phyloP scores from a whole-genome alignment of 2,797 vertebrate species.

The Tarsius wallacei region DNA sequence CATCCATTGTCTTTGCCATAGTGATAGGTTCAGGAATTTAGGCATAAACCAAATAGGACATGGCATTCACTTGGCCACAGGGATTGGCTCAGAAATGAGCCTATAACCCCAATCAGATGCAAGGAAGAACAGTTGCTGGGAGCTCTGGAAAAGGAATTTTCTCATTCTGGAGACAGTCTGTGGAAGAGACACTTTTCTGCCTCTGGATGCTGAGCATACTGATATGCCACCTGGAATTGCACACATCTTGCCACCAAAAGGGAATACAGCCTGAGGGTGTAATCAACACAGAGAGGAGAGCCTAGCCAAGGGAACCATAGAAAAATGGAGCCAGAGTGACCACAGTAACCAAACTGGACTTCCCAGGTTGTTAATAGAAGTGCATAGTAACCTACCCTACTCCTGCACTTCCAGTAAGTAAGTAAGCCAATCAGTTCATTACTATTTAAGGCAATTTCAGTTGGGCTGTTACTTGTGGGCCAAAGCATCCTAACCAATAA shows the following conservation, averaged over 20 bases:
- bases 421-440: background rate
- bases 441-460: slow-evolving; percentile 9
- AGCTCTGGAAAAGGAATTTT: slow-evolving; percentile 6
- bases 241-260: background rate
- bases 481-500: slow-evolving; percentile 22
- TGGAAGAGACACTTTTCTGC: background rate
- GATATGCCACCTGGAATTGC: background rate
- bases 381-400: background rate
- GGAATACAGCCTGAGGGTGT: background rate
- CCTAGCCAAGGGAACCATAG: background rate
- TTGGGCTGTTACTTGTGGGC: background rate
- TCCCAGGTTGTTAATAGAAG: no score
- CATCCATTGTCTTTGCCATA: background rate
- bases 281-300: background rate
- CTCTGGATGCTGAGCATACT: background rate
- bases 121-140: background rate
- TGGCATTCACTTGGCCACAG: background rate
- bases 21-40: slow-evolving; percentile 39
- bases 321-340: slow-evolving; percentile 5
- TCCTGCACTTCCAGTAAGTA: background rate
- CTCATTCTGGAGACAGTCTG: slow-evolving; percentile 2
- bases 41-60: background rate
- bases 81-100: slow-evolving; percentile 38
- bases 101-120: background rate
- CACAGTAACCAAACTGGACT: background rate